Base-by-base conservation (phyloP, 2,888 invertebrate species). In the Leptinotarsa rubiginosa region DNA sequence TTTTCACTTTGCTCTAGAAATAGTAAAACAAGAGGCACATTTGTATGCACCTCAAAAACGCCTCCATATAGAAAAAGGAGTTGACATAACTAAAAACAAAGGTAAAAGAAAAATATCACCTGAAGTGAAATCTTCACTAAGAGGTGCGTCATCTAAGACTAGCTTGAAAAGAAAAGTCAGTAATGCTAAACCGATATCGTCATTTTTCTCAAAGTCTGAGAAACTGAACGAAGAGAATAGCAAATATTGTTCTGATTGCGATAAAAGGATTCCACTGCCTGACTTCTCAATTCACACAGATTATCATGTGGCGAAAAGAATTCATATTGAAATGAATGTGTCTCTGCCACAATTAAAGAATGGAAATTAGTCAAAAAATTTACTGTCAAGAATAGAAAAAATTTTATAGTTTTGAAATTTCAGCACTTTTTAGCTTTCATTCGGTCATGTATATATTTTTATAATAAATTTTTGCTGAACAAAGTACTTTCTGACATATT, bases 221-320 rank as follows among this genome's bases (percentile, higher is more conserved):
- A 76, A 75, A 67, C 72, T 65, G 18, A 77, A 76, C 68, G 70
- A 72, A 69, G 54, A 65, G n/a, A 74, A 69, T 73, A 69, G 72
- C 67, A 65, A 74, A 52, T 62, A 68, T 52, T 76, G 76, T 47
- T 12, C 16, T 15, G 74, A 76, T 7, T 76, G 76, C 52, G 65
- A 68, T 4, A 90, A 47, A 72, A 71, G 69, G 31, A 73, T 77
- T 54, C 59, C 71, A 31, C 80, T 88, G 2, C 88, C 90, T 84
- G 90, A 91, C 75, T 86, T 93, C 73, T 90, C 90, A 49, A 92
- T 91, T 74, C 97, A 97, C 87, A 87, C 91, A 16, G 96, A 97
- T 88, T 96, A 92, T 86, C 97, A 97, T 86, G 90, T 94, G 81
- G 97, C 97, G 5, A 91, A 93, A 84, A 92, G 92, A 83, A 86